Conservation (phyloP, 2,797 vertebrate genomes). For the Sarcoramphus papa region DNA sequence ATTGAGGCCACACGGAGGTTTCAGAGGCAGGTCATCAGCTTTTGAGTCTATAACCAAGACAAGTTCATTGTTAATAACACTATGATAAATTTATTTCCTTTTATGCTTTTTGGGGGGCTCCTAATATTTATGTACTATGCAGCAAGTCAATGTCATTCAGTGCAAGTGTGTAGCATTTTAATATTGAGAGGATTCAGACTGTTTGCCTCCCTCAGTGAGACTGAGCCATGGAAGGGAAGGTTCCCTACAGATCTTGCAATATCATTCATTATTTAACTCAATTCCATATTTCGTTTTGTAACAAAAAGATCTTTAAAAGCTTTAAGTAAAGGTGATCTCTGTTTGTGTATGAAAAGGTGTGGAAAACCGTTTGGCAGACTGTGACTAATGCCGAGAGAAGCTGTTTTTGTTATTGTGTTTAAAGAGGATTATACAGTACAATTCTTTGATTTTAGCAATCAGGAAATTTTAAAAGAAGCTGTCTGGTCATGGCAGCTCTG, state of each 20-base stretch:
- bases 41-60: neutral
- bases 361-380: neutral
- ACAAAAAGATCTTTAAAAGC: neutral
- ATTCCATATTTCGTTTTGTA: neutral
- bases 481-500: neutral
- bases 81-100: neutral
- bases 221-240: neutral
- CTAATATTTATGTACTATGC: neutral
- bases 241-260: neutral
- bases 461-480: neutral
- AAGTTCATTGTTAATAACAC: neutral
- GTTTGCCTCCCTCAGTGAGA: neutral
- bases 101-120: neutral
- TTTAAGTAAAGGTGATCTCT: neutral
- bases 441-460: slow-evolving; percentile 11
- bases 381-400: neutral
- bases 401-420: neutral
- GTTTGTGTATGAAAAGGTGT: neutral
- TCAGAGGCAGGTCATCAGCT: neutral
- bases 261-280: neutral
- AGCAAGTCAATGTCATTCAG: neutral
- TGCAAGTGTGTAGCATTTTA: neutral
- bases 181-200: neutral
- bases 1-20: neutral
- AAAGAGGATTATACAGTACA: neutral